phyloP scores from a whole-genome alignment of 2,113 vertebrate species.

The Pongo abelii region DNA sequence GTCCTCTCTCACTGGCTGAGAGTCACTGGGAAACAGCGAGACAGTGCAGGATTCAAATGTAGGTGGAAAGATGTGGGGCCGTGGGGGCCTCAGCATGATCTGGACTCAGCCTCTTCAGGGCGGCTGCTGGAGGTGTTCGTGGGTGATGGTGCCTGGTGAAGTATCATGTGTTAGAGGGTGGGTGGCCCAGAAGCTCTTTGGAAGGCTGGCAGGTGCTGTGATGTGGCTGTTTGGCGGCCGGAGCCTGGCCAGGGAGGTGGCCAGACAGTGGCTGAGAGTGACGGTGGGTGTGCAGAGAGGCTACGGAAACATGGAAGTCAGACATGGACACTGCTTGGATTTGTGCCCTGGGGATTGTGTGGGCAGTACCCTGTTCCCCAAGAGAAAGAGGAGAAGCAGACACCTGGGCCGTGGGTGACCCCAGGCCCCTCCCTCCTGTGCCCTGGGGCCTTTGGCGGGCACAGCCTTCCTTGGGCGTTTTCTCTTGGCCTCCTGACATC shows the following conservation, averaged over 20 bases:
- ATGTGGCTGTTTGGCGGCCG: accelerated
- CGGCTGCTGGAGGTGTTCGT: accelerated
- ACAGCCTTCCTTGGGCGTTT: neutral
- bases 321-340: neutral
- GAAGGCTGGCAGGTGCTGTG: neutral
- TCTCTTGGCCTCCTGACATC: neutral
- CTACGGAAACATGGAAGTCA: neutral
- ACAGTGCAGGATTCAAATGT: neutral
- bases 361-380: neutral
- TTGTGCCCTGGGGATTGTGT: neutral
- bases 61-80: neutral
- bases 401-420: accelerated
- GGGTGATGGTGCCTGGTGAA: neutral
- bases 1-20: neutral
- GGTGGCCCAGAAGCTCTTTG: neutral
- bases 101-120: neutral
- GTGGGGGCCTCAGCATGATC: neutral
- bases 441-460: neutral
- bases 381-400: neutral
- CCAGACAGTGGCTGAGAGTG: neutral
- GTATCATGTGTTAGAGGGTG: accelerated
- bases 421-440: neutral
- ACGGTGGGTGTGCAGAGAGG: neutral
- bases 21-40: neutral
- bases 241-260: neutral